A percentile compares a stretch with the other conserved stretches of the same genome.
phyloP scores from a whole-genome alignment of 2,888 invertebrate species.

The Eugnorisma glareosa region DNA sequence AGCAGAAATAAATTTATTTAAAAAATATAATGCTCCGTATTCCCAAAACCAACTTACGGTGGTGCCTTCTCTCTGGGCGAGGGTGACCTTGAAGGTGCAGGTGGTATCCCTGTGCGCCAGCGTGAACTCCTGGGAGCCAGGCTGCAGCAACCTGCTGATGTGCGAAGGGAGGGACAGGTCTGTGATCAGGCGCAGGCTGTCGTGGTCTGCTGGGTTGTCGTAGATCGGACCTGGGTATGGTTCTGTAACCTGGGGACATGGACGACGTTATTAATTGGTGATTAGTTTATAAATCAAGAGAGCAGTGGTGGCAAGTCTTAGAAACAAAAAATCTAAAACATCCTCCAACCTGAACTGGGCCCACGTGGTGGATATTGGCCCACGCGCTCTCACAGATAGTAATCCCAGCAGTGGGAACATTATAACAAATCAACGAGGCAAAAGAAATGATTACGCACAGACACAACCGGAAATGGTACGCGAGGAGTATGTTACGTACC shows the following conservation, averaged over 20 bases:
- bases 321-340: background rate
- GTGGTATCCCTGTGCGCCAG: constrained; percentile 81
- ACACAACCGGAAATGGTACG: background rate
- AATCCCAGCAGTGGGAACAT: too few relatives aligned
- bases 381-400: background rate
- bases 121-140: constrained; percentile 82
- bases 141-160: constrained; percentile 74
- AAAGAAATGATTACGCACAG: background rate
- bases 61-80: constrained; percentile 71
- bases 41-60: constrained; percentile 70
- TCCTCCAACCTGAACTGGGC: background rate
- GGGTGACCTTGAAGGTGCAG: constrained; percentile 80
- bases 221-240: constrained; percentile 81
- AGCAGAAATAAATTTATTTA: background rate
- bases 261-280: background rate
- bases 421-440: background rate
- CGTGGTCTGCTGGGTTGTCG: constrained; percentile 80
- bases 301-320: background rate
- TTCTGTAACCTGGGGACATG: constrained; percentile 72
- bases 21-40: background rate
- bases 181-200: constrained; percentile 81
- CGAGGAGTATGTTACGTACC: too few relatives aligned
- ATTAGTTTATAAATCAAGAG: background rate
- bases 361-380: background rate
- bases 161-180: constrained; percentile 83